These are phyloP conservation scores for Asbolus verrucosus DNA, from an alignment of 1,140 invertebrate genomes.

Conservation along the genomic window DNA sequence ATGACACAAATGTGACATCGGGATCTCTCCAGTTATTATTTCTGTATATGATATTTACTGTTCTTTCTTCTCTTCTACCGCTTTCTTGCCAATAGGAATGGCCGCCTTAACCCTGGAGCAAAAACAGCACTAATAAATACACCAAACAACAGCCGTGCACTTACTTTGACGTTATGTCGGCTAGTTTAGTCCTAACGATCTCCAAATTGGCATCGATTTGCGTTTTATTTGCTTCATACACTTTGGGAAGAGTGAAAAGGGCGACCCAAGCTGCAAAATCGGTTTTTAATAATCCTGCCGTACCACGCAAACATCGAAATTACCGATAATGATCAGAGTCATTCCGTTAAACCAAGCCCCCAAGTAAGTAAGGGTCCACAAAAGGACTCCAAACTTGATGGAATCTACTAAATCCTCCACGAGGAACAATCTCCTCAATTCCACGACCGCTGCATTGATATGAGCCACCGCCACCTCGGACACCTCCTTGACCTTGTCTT, in stretches of 20 bases:
- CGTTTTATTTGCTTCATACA: constrained; percentile 97
- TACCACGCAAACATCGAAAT: constrained; percentile 5
- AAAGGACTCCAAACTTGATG: constrained; percentile 90
- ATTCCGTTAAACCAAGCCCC: constrained; percentile 98
- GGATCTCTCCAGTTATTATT: background rate
- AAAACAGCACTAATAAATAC: constrained; percentile 43
- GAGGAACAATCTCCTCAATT: constrained; percentile 92
- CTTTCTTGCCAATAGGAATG: constrained; percentile 91
- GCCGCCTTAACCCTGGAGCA: constrained; percentile 86
- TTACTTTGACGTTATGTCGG: constrained; percentile 90
- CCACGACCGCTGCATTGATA: constrained; percentile 81
- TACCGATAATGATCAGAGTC: constrained; percentile 94
- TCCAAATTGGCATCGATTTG: constrained; percentile 95
- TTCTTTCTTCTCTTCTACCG: constrained; percentile 84
- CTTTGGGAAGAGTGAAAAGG: constrained; percentile 95
- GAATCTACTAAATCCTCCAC: constrained; percentile 97
- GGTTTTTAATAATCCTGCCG: background rate
- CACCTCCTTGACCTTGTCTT: constrained; percentile 89
- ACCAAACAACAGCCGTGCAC: constrained; percentile 59
- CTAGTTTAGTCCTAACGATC: constrained; percentile 87
- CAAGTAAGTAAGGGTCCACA: constrained; percentile 96
- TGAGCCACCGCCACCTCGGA: constrained; percentile 87
- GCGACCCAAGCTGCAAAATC: constrained; percentile 84
- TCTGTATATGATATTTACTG: constrained; percentile 73
- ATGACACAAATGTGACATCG: constrained; percentile 25